Conservation (phyloP, 1,140 invertebrate species). For the Aphis craccivora region DNA sequence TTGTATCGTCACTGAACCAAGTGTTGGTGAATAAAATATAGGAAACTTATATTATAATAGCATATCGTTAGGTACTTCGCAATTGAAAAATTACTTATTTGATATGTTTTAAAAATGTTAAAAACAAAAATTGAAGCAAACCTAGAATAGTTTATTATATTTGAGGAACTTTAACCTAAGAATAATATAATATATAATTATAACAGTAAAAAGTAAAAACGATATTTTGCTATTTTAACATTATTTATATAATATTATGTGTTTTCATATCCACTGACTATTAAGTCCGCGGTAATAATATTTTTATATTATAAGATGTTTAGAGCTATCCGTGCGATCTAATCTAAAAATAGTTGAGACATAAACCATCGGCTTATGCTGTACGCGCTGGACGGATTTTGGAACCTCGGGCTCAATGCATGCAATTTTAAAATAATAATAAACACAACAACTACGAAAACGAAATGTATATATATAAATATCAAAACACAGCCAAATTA, state of each 20-base stretch:
- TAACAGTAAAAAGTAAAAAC: neutral
- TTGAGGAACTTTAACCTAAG: neutral
- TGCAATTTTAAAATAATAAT: neutral
- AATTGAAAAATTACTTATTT: neutral
- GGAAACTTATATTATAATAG: neutral
- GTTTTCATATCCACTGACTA: neutral
- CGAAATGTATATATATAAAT: neutral
- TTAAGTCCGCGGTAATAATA: neutral
- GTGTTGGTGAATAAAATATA: neutral
- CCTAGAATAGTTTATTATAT: neutral
- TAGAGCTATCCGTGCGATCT: neutral
- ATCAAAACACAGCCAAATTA: slow-evolving; percentile 46
- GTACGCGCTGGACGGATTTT: slow-evolving; percentile 40
- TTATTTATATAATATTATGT: neutral
- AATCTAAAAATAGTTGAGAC: neutral
- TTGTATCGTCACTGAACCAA: neutral
- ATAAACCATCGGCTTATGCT: neutral
- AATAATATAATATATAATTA: neutral
- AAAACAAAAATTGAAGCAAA: neutral
- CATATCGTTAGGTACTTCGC: neutral
- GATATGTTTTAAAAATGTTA: neutral
- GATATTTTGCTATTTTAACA: neutral
- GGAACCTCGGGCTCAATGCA: slow-evolving; percentile 1
- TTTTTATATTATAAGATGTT: neutral
- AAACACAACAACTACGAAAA: neutral